Conservation (phyloP, 2,797 vertebrate genomes). For the Poecile montanus region DNA sequence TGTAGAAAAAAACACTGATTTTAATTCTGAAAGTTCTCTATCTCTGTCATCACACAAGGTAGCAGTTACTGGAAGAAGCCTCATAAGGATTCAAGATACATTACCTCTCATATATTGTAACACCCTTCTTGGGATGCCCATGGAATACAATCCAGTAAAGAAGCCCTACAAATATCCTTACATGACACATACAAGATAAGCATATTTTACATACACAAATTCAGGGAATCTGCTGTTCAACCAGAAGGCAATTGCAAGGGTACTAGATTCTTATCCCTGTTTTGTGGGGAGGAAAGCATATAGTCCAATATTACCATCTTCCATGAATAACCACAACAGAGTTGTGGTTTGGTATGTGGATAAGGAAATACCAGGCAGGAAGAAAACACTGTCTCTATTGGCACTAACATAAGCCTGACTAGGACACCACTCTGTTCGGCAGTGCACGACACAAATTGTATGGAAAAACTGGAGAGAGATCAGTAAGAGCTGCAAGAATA, state of each 20-base stretch:
- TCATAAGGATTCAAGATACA: neutral
- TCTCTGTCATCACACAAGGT: neutral
- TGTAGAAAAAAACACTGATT: neutral
- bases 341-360: neutral
- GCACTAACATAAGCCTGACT: neutral
- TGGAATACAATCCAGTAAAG: neutral
- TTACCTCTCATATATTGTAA: neutral
- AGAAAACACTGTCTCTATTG: neutral
- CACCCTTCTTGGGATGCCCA: neutral
- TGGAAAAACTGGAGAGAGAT: neutral
- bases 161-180: neutral
- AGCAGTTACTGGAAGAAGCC: neutral
- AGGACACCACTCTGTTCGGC: neutral
- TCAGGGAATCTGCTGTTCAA: neutral
- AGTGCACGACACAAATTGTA: neutral
- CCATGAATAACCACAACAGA: neutral
- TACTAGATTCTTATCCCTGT: neutral
- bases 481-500: neutral
- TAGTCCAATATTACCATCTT: neutral
- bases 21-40: neutral
- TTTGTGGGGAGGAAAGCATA: neutral
- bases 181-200: neutral
- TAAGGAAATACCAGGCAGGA: neutral
- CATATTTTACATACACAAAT: neutral
- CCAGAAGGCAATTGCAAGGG: neutral